Evolutionary conservation across 2,113 vertebrate species (phyloP).

Genomic region (Notiomystis cincta): DNA sequence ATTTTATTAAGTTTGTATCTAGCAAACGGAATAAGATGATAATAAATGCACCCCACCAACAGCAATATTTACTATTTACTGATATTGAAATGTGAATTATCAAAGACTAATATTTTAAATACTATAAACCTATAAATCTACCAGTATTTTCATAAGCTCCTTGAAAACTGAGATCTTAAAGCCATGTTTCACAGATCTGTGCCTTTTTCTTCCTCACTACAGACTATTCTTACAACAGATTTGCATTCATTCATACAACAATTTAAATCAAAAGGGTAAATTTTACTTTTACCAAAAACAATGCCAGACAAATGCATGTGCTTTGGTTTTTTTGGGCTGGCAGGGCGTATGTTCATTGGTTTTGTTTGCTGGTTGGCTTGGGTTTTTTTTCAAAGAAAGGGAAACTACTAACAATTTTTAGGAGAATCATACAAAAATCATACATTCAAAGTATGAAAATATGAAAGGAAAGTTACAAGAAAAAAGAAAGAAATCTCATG

Average conservation of each 20-base stretch:
- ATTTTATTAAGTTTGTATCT: not conserved
- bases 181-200: not conserved
- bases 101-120: not conserved
- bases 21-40: not conserved
- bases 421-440: not conserved
- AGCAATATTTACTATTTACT: not conserved
- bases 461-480: not conserved
- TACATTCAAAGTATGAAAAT: not conserved
- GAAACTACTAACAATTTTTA: not conserved
- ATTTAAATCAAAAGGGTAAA: not conserved
- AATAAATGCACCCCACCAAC: not conserved
- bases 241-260: not conserved
- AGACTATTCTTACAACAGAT: not conserved
- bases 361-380: not conserved
- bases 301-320: not conserved
- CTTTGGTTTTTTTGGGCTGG: not conserved
- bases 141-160: not conserved
- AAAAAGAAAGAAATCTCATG: not conserved
- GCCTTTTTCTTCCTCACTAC: not conserved
- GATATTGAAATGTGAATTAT: not conserved
- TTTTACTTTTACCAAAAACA: not conserved
- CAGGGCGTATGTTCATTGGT: rapidly evolving
- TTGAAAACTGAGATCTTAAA: not conserved
- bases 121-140: not conserved
- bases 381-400: not conserved